These are phyloP conservation scores for Trogon surrucura DNA, from an alignment of 2,113 vertebrate species.

Conservation along the genomic window DNA sequence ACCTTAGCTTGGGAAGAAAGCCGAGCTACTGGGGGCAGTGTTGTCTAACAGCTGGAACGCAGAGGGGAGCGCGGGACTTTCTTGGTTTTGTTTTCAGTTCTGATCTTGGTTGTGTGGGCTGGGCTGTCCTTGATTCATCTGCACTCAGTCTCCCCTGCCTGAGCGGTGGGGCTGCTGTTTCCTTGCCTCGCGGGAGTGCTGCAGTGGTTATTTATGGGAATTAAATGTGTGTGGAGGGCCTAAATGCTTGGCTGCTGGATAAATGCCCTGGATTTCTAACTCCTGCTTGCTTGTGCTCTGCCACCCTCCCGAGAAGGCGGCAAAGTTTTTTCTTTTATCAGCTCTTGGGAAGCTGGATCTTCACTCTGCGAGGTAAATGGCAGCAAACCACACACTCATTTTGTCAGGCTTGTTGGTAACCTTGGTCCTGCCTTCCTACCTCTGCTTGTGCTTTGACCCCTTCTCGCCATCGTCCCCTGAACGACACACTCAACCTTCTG, in stretches of 20 bases:
- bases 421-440: background rate
- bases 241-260: background rate
- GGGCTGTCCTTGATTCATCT: background rate
- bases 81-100: background rate
- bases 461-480: accelerated
- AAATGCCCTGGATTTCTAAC: background rate
- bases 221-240: background rate
- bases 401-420: background rate
- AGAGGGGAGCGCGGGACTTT: background rate
- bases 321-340: background rate
- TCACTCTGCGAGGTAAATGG: no score
- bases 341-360: background rate
- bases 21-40: slow-evolving; percentile 63
- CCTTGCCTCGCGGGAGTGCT: background rate
- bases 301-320: background rate
- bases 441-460: background rate
- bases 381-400: background rate
- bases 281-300: background rate
- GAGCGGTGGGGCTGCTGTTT: background rate
- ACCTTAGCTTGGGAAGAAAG: slow-evolving; percentile 12
- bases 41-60: slow-evolving; percentile 25
- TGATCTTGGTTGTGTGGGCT: background rate
- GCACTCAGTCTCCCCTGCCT: background rate
- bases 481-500: background rate
- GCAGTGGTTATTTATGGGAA: background rate